Percentiles rank a stretch among this genome's conserved stretches.
Evolutionary conservation across 2,797 vertebrate genomes (phyloP).

Genomic region (Atherinosoma microstoma): DNA sequence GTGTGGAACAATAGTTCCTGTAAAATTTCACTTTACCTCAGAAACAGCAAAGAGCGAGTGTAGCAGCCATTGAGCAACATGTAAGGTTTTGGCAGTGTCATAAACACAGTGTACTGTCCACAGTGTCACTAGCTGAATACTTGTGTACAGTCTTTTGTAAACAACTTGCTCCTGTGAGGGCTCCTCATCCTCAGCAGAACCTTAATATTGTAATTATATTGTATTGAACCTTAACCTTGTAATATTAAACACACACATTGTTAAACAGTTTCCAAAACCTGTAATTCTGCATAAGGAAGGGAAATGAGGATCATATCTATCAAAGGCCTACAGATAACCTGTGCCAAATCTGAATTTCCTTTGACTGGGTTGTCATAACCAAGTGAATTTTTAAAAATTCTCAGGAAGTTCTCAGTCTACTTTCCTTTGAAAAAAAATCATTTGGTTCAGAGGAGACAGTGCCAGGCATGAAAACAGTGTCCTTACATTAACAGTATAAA

Average conservation of each 20-base stretch:
- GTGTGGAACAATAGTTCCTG: too few species aligned
- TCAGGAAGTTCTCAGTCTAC: not conserved
- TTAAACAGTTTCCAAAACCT: not conserved
- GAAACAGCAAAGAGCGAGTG: not conserved
- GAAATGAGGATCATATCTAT: slow-evolving; percentile 9
- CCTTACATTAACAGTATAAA: too few species aligned
- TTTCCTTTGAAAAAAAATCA: not conserved
- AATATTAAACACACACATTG: too few species aligned
- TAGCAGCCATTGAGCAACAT: not conserved
- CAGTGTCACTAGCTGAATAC: not conserved
- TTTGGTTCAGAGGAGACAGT: not conserved
- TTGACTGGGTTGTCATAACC: not conserved
- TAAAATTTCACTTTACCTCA: not conserved
- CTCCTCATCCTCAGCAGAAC: not conserved
- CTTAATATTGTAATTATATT: too few species aligned
- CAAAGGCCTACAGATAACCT: slow-evolving; percentile 11
- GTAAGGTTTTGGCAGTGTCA: not conserved
- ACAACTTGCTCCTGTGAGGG: not conserved
- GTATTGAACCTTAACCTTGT: too few species aligned
- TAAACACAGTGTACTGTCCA: too few species aligned
- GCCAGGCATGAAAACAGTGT: too few species aligned
- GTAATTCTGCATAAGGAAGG: slow-evolving; percentile 1
- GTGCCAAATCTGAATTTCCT: slow-evolving; percentile 19
- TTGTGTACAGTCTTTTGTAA: not conserved
- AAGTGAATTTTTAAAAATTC: slow-evolving; percentile 1